Conservation (phyloP, 2,888 invertebrate genomes). For the Polyommatus iphigenia region DNA sequence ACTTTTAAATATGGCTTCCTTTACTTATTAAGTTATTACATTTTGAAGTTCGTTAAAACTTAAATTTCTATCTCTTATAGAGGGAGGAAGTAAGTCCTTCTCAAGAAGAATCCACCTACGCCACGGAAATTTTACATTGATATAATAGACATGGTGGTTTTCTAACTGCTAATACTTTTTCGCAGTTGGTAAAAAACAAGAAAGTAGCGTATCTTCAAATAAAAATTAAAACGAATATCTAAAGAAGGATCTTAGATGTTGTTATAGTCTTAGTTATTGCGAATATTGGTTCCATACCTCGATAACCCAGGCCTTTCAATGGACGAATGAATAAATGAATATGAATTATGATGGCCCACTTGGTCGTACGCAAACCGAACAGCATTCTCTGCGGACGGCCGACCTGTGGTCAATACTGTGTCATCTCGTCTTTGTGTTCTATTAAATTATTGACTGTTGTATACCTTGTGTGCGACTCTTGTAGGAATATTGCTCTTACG, state of each 20-base stretch:
- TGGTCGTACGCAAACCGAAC: constrained; percentile 21
- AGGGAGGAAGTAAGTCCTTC: neutral
- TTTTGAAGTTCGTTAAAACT: neutral
- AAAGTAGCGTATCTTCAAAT: neutral
- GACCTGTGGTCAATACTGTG: constrained; percentile 21
- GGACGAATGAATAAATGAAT: constrained; percentile 28
- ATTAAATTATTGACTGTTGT: constrained; percentile 22
- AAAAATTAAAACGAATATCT: neutral
- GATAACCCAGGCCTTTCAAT: constrained; percentile 19
- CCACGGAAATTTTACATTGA: neutral
- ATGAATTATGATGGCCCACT: constrained; percentile 25
- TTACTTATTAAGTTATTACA: too few species aligned
- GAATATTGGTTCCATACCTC: constrained; percentile 2
- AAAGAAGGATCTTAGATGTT: neutral
- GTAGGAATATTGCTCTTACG: neutral
- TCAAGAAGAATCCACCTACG: neutral
- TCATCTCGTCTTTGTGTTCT: constrained; percentile 14
- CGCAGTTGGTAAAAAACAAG: neutral
- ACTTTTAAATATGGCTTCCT: too few species aligned
- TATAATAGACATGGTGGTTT: too few species aligned
- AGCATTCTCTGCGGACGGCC: constrained; percentile 1
- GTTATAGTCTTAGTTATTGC: neutral
- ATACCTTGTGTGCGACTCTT: neutral
- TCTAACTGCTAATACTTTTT: neutral
- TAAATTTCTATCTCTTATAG: neutral